A percentile compares a stretch with the other conserved stretches of the same genome.
Evolutionary conservation across 2,113 vertebrate species (phyloP).

Genomic region (Bufo bufo): DNA sequence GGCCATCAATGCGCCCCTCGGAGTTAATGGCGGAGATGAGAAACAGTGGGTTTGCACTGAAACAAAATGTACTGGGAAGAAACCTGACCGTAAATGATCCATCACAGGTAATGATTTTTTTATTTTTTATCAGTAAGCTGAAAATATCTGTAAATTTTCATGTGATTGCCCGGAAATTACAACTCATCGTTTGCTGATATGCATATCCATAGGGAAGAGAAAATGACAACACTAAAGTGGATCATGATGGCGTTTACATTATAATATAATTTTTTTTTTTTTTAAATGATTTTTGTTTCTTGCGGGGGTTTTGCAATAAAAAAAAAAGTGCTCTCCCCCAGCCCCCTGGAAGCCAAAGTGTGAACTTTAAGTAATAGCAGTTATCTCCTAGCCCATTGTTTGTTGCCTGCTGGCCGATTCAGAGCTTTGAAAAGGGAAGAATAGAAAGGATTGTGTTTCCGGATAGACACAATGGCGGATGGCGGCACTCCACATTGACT

Average conservation of each 20-base stretch:
- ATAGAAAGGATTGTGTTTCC: slow-evolving; percentile 43
- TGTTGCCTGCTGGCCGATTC: slow-evolving; percentile 26
- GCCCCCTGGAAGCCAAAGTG: slow-evolving; percentile 58
- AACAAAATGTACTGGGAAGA: slow-evolving; percentile 98
- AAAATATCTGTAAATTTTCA: slow-evolving; percentile 80
- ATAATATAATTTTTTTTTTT: too few species aligned
- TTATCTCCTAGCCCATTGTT: slow-evolving; percentile 47
- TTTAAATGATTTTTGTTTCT: slow-evolving; percentile 68
- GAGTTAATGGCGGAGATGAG: slow-evolving; percentile 99
- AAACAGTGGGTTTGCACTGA: slow-evolving; percentile 99
- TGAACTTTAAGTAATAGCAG: slow-evolving; percentile 53
- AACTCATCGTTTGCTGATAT: slow-evolving; percentile 82
- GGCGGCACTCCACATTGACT: slow-evolving; percentile 45
- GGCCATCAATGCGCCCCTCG: slow-evolving; percentile 99
- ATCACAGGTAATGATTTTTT: slow-evolving; percentile 93
- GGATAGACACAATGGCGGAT: slow-evolving; percentile 32
- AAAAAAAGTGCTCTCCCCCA: slow-evolving; percentile 61
- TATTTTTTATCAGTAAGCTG: slow-evolving; percentile 79
- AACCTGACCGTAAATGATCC: slow-evolving; percentile 94
- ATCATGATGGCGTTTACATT: slow-evolving; percentile 62
- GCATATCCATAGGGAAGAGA: slow-evolving; percentile 77
- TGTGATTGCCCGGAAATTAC: slow-evolving; percentile 81
- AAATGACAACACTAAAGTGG: slow-evolving; percentile 62
- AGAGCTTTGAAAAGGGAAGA: slow-evolving; percentile 33
- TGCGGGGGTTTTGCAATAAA: slow-evolving; percentile 68